Base-by-base conservation (phyloP, 2,888 invertebrate genomes). In the Poecilobothrus nobilitatus region DNA sequence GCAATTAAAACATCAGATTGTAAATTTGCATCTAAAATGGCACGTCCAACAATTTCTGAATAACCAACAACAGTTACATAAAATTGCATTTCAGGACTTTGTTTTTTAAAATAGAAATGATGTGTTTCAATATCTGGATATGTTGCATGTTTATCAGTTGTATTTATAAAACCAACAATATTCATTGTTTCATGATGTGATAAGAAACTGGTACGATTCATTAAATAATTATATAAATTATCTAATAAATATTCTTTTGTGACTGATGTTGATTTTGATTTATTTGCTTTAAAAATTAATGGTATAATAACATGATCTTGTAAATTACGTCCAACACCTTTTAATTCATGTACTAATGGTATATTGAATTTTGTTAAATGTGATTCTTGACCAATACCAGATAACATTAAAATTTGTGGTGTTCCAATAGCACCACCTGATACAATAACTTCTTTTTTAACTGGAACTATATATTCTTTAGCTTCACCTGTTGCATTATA, bases 281-380 rank as follows among this genome's bases (percentile, higher is more conserved):
- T 72, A 1, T 85, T 84, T 72, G 86, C 79, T 27, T 77, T 73
- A 18, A 79, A 63, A 22, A 78, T 74, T 0, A 80, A 6, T 3
- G 77, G 76, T 2, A 88, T 83, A 0, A 87, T 86, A 27, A 90
- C 86, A 78, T 94, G 93, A 76, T 94, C 93, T 79, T 92, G 92
- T 1, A 94, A 82, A 76, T 93, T 91, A 73, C 87, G 84, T 0
- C 91, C 92, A 0, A 92, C 89, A 70, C 63, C 34, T 0, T 74
- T 74, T 9, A 81, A 65, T 15, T 78, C 70, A 1, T 72, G 68
- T 0, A 76, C 34, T 7, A 80, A 67, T 0, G 75, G 71, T 10
- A 82, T 73, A 0, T 73, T 61, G 5, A 78, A 41, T 0, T 74
- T 37, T 66, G 72, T 53, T 9, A 81, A 71, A 10, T 78, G 76